Conservation (phyloP, 2,888 invertebrate species). For the Synergus japonicus region DNA sequence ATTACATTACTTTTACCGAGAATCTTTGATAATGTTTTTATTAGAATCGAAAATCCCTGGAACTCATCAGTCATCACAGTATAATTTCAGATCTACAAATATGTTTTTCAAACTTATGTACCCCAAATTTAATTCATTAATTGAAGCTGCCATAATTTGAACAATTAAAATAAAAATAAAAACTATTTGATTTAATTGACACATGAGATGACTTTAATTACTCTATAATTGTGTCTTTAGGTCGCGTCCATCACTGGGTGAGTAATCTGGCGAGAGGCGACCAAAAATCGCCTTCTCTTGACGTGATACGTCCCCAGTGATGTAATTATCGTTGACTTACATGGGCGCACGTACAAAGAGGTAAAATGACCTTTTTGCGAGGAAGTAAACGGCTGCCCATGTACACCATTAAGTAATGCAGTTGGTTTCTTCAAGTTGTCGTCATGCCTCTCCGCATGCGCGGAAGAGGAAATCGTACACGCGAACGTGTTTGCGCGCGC, state of each 20-base stretch:
- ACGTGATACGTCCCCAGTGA: conserved; percentile 53
- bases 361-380: conserved; percentile 55
- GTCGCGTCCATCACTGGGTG: conserved; percentile 13
- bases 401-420: conserved; percentile 72
- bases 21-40: not conserved
- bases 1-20: not conserved
- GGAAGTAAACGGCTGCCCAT: conserved; percentile 64
- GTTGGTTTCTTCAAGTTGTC: conserved; percentile 70
- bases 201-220: conserved; percentile 35
- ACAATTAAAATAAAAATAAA: not conserved
- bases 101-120: not conserved
- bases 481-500: conserved; percentile 42
- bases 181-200: conserved; percentile 32
- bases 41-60: not conserved
- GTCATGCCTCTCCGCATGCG: conserved; percentile 46
- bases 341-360: conserved; percentile 36
- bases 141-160: not conserved
- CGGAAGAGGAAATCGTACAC: conserved; percentile 49
- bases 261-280: not conserved
- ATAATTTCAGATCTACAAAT: not conserved
- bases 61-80: not conserved
- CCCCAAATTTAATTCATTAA: not conserved
- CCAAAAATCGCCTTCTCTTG: conserved; percentile 38
- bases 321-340: conserved; percentile 54
- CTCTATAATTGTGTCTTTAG: conserved; percentile 36